Percentiles rank a stretch among this genome's conserved stretches.
Conservation (phyloP, 2,113 vertebrate genomes). For the Stomatorhinus ivindoensis region DNA sequence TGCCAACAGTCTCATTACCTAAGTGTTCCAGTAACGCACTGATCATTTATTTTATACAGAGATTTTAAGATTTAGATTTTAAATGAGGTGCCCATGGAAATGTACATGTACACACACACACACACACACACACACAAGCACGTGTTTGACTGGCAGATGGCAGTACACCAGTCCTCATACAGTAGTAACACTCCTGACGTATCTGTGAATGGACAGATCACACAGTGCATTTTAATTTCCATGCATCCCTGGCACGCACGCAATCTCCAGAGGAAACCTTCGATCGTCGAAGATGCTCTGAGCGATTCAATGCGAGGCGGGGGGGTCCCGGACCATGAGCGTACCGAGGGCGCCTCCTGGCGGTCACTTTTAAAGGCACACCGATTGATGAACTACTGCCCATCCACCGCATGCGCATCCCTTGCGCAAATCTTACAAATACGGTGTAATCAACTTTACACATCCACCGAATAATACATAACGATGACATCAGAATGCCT, state of each 20-base stretch:
- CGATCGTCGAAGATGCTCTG: neutral
- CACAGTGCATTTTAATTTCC: neutral
- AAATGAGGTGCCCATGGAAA: neutral
- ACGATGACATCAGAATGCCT: neutral
- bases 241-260: neutral
- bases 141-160: neutral
- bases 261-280: neutral
- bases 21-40: neutral
- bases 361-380: conserved; percentile 7
- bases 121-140: neutral
- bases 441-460: neutral
- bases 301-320: neutral
- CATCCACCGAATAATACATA: neutral
- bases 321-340: neutral
- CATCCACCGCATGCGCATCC: neutral
- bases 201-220: neutral
- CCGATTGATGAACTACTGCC: neutral
- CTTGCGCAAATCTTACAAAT: neutral
- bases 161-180: neutral
- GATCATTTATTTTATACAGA: neutral
- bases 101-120: neutral
- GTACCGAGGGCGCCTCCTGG: conserved; percentile 36
- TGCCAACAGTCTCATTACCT: neutral
- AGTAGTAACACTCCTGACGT: neutral
- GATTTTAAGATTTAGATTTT: neutral